These are phyloP conservation scores for Progne subis DNA, from an alignment of 2,113 vertebrate genomes.

Conservation along the genomic window DNA sequence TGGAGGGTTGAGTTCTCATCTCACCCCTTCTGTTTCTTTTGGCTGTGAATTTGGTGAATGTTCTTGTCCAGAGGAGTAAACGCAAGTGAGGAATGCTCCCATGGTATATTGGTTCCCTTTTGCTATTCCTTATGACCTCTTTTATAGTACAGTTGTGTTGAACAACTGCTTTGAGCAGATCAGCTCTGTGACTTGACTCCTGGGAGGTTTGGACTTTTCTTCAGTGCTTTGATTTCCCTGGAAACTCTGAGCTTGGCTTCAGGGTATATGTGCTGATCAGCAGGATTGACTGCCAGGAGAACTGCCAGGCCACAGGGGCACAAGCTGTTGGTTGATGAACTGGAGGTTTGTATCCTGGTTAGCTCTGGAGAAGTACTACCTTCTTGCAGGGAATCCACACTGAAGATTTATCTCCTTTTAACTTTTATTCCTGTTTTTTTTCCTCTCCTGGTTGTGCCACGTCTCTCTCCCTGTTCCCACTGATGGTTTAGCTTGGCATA, in stretches of 20 bases:
- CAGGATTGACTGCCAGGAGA: background rate
- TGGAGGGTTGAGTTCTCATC: background rate
- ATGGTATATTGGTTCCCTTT: background rate
- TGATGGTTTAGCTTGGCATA: background rate
- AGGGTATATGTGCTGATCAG: background rate
- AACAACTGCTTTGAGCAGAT: accelerated
- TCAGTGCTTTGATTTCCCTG: background rate
- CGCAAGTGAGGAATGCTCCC: background rate
- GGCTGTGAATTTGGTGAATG: background rate
- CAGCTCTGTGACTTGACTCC: background rate
- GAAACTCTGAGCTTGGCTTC: background rate
- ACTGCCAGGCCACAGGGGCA: background rate
- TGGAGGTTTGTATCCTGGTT: background rate
- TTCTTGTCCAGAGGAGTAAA: background rate
- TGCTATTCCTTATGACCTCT: background rate
- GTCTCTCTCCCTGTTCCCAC: background rate
- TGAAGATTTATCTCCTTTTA: background rate
- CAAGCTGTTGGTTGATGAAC: background rate
- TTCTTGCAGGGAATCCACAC: background rate
- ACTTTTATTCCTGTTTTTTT: background rate
- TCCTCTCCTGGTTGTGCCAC: background rate
- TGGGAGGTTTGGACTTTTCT: background rate
- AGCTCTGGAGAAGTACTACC: background rate
- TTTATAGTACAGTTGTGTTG: background rate
- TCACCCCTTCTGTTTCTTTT: background rate